Percentiles rank a stretch among this genome's conserved stretches.
phyloP scores from a whole-genome alignment of 2,888 invertebrate species.

The Chrysina gloriosa region DNA sequence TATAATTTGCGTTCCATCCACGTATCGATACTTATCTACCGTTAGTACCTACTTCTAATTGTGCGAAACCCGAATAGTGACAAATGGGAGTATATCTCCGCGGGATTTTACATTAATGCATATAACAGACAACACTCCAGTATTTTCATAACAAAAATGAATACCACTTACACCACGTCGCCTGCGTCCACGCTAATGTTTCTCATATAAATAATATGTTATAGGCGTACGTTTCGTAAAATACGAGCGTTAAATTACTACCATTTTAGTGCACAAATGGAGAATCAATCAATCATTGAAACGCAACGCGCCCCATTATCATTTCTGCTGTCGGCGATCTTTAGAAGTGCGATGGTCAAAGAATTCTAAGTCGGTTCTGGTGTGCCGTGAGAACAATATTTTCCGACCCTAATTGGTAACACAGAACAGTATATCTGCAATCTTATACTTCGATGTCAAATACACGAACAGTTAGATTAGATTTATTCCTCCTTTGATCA shows the following conservation, averaged over 20 bases:
- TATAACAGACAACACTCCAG: background rate
- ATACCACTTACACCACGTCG: conserved; percentile 11
- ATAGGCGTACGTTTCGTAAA: conserved; percentile 38
- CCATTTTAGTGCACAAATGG: conserved; percentile 42
- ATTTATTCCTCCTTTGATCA: conserved; percentile 43
- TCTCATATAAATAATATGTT: conserved; percentile 43
- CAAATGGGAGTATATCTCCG: too few relatives aligned
- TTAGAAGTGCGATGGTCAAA: conserved; percentile 43
- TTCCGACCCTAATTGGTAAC: conserved; percentile 45
- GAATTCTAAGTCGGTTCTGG: conserved; percentile 38
- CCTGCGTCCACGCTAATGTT: conserved; percentile 24
- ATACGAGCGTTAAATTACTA: conserved; percentile 42
- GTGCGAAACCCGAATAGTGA: too few relatives aligned
- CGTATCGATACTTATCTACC: too few relatives aligned
- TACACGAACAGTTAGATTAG: conserved; percentile 42
- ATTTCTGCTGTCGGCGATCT: conserved; percentile 44
- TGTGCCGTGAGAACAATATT: conserved; percentile 46
- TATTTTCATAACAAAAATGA: conserved; percentile 2
- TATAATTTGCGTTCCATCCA: too few relatives aligned
- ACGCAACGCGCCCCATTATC: conserved; percentile 42
- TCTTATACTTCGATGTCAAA: conserved; percentile 45
- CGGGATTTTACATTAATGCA: background rate
- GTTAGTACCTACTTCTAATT: too few relatives aligned
- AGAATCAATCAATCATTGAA: conserved; percentile 42
- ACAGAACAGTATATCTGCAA: conserved; percentile 45